Evolutionary conservation across 1,140 invertebrate genomes (phyloP).

Genomic region (Zaprionus inermis): DNA sequence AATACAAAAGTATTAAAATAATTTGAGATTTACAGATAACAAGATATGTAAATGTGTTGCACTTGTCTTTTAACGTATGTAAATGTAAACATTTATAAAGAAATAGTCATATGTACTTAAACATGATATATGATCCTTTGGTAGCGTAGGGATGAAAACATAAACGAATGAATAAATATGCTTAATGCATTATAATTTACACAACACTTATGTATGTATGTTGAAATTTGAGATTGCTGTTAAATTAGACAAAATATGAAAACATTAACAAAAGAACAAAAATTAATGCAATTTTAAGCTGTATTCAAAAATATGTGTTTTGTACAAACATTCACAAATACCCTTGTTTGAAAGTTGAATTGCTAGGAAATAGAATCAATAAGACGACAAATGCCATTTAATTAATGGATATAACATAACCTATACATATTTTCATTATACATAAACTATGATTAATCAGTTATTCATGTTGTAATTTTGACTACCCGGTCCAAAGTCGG

Average conservation of each 20-base stretch:
- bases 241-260: conserved; percentile 7
- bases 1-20: conserved; percentile 53
- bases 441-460: not conserved
- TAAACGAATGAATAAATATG: not conserved
- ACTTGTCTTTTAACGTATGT: not conserved
- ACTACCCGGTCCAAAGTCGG: not conserved
- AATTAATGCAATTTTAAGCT: not conserved
- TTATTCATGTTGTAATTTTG: not conserved
- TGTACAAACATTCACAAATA: not conserved
- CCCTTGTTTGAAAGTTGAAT: not conserved
- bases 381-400: not conserved
- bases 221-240: conserved; percentile 12
- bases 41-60: not conserved
- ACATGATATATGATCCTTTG: not conserved
- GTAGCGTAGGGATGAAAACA: conserved; percentile 11
- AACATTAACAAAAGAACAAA: not conserved
- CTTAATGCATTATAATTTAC: conserved; percentile 4
- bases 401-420: not conserved
- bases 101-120: conserved; percentile 3
- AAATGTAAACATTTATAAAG: not conserved
- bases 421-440: not conserved
- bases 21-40: conserved; percentile 22
- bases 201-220: conserved; percentile 12
- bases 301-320: conserved; percentile 6
- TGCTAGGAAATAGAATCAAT: not conserved